These are phyloP conservation scores for Lipophrys pholis DNA, from an alignment of 2,113 vertebrate genomes.

Conservation along the genomic window DNA sequence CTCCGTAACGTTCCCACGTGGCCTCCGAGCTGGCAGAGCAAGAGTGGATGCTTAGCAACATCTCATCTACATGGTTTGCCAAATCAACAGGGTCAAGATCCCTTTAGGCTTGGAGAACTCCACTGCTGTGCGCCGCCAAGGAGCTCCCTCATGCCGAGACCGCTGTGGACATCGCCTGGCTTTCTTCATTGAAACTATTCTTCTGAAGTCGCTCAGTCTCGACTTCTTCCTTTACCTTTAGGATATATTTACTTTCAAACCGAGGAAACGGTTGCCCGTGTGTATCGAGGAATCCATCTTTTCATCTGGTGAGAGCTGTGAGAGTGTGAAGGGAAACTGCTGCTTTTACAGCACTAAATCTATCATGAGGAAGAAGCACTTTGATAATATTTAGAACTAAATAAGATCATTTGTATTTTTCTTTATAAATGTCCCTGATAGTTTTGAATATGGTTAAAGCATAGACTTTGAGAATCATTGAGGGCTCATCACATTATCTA, in stretches of 20 bases:
- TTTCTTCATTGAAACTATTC: conserved; percentile 4
- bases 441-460: too few relatives aligned
- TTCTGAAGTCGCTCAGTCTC: background rate
- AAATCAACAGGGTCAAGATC: conserved; percentile 70
- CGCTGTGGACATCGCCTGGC: background rate
- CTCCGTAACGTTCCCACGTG: conserved; percentile 54
- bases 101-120: conserved; percentile 53
- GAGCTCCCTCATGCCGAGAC: conserved; percentile 24
- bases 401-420: too few relatives aligned
- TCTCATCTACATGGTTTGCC: conserved; percentile 70
- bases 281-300: background rate
- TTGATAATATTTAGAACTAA: too few relatives aligned
- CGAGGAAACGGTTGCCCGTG: background rate
- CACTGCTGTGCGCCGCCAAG: conserved; percentile 15
- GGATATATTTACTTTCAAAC: conserved; percentile 8
- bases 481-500: too few relatives aligned
- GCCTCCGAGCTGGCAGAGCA: conserved; percentile 55
- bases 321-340: too few relatives aligned
- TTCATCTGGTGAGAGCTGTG: background rate
- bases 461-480: too few relatives aligned
- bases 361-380: too few relatives aligned
- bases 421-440: too few relatives aligned
- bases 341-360: too few relatives aligned
- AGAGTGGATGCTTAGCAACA: conserved; percentile 77
- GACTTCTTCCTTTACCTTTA: background rate